Evolutionary conservation across 2,797 vertebrate genomes (phyloP).

Genomic region (Holocentrus rufus): DNA sequence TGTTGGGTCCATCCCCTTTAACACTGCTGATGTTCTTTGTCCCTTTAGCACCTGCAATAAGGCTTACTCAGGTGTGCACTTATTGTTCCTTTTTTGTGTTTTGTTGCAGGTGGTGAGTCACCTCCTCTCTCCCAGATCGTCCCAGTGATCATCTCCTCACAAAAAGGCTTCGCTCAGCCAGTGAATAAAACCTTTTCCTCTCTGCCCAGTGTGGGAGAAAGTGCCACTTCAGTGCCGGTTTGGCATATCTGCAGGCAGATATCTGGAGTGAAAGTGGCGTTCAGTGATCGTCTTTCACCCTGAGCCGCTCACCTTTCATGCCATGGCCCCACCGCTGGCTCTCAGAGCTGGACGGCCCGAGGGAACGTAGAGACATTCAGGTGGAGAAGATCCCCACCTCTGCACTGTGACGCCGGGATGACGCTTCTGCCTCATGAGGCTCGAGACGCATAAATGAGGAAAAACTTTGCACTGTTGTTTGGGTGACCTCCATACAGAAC

Average conservation of each 20-base stretch:
- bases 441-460: slow-evolving; percentile 33
- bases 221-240: slow-evolving; percentile 53
- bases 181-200: slow-evolving; percentile 68
- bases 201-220: slow-evolving; percentile 70
- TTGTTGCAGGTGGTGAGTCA: slow-evolving; percentile 80
- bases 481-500: slow-evolving; percentile 43
- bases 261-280: slow-evolving; percentile 69
- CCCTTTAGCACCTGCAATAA: slow-evolving; percentile 19
- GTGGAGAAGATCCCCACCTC: slow-evolving; percentile 31
- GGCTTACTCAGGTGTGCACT: slow-evolving; percentile 51
- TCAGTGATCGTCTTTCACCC: slow-evolving; percentile 79
- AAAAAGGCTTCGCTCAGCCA: slow-evolving; percentile 65
- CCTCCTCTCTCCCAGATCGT: slow-evolving; percentile 56
- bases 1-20: slow-evolving; percentile 16
- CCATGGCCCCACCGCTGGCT: slow-evolving; percentile 68
- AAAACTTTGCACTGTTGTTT: slow-evolving; percentile 52
- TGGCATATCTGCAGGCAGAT: slow-evolving; percentile 68
- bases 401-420: slow-evolving; percentile 21
- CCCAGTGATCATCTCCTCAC: slow-evolving; percentile 67
- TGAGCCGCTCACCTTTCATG: slow-evolving; percentile 75
- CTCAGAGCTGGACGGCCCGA: slow-evolving; percentile 51
- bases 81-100: slow-evolving; percentile 51
- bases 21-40: slow-evolving; percentile 33
- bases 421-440: slow-evolving; percentile 52
- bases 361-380: slow-evolving; percentile 55